Percentiles rank a stretch among this genome's conserved stretches.
These are phyloP conservation scores for Aplysina aerophoba DNA, from an alignment of 37 sponge, comb jelly and placozoan species.

Conservation along the genomic window DNA sequence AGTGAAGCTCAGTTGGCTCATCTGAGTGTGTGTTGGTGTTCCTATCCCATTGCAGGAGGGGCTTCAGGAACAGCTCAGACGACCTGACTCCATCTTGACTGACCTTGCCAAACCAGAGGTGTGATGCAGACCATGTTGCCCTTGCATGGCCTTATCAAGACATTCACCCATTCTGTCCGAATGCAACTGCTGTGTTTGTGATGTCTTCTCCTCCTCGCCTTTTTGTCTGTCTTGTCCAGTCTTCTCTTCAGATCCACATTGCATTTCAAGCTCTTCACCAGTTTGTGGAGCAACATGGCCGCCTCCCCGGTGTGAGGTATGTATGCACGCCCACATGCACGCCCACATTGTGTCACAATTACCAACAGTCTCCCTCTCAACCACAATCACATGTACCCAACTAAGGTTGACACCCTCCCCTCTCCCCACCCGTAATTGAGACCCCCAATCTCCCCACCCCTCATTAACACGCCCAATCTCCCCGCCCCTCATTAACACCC, in stretches of 20 bases:
- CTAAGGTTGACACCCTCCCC: no score
- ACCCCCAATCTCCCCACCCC: no score
- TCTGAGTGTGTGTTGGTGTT: background rate
- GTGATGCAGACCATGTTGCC: background rate
- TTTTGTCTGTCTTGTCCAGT: background rate
- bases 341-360: no score
- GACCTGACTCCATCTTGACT: constrained; percentile 58
- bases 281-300: background rate
- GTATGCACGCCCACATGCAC: background rate
- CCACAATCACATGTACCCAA: no score
- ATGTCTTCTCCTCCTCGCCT: background rate
- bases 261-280: constrained; percentile 57
- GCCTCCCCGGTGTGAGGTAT: constrained; percentile 47
- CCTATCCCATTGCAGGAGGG: constrained; percentile 61
- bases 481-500: no score
- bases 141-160: no score
- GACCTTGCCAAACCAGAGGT: constrained; percentile 84
- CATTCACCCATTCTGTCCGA: no score
- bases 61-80: constrained; percentile 59
- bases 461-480: no score
- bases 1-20: no score
- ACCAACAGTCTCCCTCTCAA: no score
- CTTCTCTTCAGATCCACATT: constrained; percentile 43
- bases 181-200: no score
- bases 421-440: no score